Base-by-base conservation (phyloP, 2,888 invertebrate genomes). In the Orthosia cruda region DNA sequence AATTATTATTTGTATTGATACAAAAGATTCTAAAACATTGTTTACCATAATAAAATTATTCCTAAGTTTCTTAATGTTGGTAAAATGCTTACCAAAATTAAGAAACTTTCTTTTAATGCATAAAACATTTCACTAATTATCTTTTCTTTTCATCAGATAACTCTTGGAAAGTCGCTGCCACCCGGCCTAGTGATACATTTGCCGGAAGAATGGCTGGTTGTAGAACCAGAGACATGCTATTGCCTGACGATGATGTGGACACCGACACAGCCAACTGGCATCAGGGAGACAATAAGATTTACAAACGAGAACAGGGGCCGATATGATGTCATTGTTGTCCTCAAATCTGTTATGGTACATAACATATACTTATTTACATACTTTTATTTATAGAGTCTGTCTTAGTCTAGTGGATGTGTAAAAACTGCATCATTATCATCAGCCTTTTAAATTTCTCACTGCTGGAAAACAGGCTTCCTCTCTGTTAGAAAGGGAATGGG, bases 251-350 rank as follows among this genome's bases (percentile, higher is more conserved):
- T 98, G 88, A 90, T 92, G 26, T 98, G 98, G 98, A 97, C 93
- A 12, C 98, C 98, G 0, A 91, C 89, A 20, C 95, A 97, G 82
- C 97, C 96, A 50, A 97, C 97, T 12, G 96, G 97, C 5, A 97
- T 97, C 89, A 95, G 98, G 78, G 97, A 98, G 87, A 97, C 97
- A 0, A 93, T 97, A 54, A 97, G 98, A 70, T 95, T 98, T 63
- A 97, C 97, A 2, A 98, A 98, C 92, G 97, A 97, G 77, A 96
- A 97, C 72, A 97, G 97, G 83, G 97, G 98, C 66, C 97, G 97
- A 89, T 97, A 97, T 94, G 98, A 98, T 89, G 97, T 98, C 7
- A 96, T 97, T 83, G 93, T 98, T 7, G 97, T 97, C 12, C 95
- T 98, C 20, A 98, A 98, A 90, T 97, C 97, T 64, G 89, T 89